Evolutionary conservation across 2,797 vertebrate genomes (phyloP).

Genomic region (Potorous gilbertii): DNA sequence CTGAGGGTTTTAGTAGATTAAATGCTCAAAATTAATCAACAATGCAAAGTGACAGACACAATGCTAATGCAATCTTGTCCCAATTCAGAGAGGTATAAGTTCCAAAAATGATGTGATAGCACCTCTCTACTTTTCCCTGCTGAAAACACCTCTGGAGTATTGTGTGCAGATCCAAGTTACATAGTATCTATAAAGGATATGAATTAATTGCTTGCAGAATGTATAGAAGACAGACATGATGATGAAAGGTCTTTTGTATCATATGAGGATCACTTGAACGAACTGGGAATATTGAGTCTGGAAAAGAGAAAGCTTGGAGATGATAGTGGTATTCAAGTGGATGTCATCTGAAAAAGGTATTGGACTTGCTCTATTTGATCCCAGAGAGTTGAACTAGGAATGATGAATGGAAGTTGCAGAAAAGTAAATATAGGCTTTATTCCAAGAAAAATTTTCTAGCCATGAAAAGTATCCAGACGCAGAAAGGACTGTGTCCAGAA

Average conservation of each 20-base stretch:
- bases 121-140: background rate
- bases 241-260: background rate
- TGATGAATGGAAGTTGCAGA: background rate
- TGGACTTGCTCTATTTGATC: background rate
- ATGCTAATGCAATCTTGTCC: background rate
- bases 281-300: background rate
- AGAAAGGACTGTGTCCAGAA: background rate
- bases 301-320: background rate
- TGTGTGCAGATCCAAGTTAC: background rate
- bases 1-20: background rate
- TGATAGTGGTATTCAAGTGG: background rate
- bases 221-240: background rate
- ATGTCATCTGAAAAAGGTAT: background rate
- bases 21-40: background rate
- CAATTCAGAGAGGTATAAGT: background rate
- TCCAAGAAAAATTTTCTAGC: background rate
- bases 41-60: background rate
- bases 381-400: background rate
- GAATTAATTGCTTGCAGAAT: background rate
- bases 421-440: background rate
- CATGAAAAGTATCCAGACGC: background rate
- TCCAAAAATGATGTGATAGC: background rate
- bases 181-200: background rate
- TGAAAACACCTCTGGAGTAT: background rate
- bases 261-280: background rate